phyloP scores from a whole-genome alignment of 1,140 invertebrate genomes.

The Euschistus heros region DNA sequence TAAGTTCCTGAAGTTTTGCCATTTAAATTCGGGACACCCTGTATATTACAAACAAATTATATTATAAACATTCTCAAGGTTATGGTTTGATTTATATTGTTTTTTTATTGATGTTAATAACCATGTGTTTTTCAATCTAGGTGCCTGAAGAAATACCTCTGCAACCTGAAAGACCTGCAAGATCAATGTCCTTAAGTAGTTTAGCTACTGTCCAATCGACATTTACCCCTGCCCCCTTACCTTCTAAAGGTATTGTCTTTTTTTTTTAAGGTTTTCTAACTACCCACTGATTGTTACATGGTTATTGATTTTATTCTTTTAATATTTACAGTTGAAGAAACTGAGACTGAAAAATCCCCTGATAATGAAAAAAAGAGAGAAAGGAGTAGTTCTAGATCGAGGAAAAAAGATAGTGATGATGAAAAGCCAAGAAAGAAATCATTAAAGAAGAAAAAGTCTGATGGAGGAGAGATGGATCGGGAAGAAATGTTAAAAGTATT shows the following conservation, averaged over 20 bases:
- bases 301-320: not conserved
- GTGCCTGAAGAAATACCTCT: slow-evolving; percentile 27
- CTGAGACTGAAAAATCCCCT: slow-evolving; percentile 1
- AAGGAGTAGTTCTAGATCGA: slow-evolving; percentile 10
- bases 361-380: slow-evolving; percentile 21
- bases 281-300: not conserved
- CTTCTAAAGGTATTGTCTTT: not conserved
- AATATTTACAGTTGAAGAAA: not conserved
- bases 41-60: no score
- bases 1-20: no score
- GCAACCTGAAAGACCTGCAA: slow-evolving; percentile 39
- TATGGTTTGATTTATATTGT: not conserved
- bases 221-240: slow-evolving; percentile 10
- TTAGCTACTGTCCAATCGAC: slow-evolving; percentile 34
- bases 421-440: slow-evolving; percentile 29
- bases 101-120: not conserved
- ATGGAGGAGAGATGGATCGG: slow-evolving; percentile 1
- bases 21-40: no score
- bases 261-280: not conserved
- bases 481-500: slow-evolving; percentile 26
- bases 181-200: slow-evolving; percentile 55
- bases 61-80: not conserved
- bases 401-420: slow-evolving; percentile 23
- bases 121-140: not conserved
- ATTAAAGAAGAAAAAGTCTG: slow-evolving; percentile 28